A percentile compares a stretch with the other conserved stretches of the same genome.
Evolutionary conservation across 2,797 vertebrate genomes (phyloP).

Genomic region (Mycteria americana): DNA sequence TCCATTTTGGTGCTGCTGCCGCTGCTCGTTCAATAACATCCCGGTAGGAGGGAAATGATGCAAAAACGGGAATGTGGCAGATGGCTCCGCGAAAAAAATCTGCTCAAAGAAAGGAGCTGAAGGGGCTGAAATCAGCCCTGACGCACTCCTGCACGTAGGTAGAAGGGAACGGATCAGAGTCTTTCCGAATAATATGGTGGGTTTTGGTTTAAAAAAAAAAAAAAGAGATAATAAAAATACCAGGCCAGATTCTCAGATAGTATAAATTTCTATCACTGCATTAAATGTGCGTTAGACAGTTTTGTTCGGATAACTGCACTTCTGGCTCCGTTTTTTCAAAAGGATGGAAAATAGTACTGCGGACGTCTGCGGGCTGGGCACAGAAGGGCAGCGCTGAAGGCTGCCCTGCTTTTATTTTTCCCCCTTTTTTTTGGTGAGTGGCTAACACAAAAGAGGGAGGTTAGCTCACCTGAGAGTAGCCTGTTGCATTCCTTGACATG

Average conservation of each 20-base stretch:
- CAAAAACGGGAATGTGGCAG: not conserved
- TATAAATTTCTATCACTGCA: not conserved
- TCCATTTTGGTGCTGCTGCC: not conserved
- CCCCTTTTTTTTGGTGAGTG: not conserved
- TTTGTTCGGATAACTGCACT: not conserved
- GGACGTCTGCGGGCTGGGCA: not conserved
- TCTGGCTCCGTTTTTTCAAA: not conserved
- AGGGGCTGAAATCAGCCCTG: not conserved
- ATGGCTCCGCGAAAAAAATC: not conserved
- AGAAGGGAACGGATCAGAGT: not conserved
- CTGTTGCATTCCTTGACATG: rapidly evolving
- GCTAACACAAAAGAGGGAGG: rapidly evolving
- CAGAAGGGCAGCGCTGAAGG: not conserved
- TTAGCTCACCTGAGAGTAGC: not conserved
- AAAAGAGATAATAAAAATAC: not conserved
- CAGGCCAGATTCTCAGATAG: not conserved
- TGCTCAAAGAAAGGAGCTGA: not conserved
- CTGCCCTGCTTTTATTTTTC: not conserved
- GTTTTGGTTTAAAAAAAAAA: not conserved
- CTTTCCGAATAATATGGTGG: not conserved
- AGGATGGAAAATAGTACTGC: not conserved
- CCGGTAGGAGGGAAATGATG: not conserved
- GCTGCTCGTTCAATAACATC: not conserved
- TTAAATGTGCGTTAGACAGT: rapidly evolving
- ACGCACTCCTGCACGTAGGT: not conserved